phyloP scores from a whole-genome alignment of 2,888 invertebrate genomes.

The Caenorhabditis auriculariae region DNA sequence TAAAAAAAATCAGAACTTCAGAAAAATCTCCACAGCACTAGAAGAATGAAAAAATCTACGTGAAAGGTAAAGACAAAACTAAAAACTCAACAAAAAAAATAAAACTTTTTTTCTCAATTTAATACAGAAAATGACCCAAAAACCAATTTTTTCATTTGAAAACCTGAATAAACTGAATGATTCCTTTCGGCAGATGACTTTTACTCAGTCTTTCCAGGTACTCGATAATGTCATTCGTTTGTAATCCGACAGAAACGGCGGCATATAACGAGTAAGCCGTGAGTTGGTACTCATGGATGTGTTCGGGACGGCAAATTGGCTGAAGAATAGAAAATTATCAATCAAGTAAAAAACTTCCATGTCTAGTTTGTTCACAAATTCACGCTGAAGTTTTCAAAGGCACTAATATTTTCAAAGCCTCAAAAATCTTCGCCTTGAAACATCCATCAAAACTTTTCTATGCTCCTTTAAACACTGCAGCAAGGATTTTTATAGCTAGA shows the following conservation, averaged over 20 bases:
- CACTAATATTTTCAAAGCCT: no score
- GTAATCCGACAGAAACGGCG: slow-evolving; percentile 92
- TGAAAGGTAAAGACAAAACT: background rate
- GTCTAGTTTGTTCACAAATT: background rate
- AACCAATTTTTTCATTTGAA: no score
- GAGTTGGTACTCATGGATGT: slow-evolving; percentile 85
- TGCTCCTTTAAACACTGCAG: background rate
- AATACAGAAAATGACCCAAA: background rate
- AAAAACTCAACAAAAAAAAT: background rate
- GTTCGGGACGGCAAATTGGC: slow-evolving; percentile 97
- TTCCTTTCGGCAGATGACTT: slow-evolving; percentile 89
- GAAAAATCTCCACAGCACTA: no score
- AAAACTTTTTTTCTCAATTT: background rate
- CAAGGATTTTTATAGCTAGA: background rate
- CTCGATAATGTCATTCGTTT: slow-evolving; percentile 94
- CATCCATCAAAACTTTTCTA: background rate
- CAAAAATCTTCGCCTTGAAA: no score
- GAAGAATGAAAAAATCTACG: background rate
- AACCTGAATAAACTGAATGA: slow-evolving; percentile 85
- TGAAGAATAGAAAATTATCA: slow-evolving; percentile 47
- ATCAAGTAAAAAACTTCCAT: background rate
- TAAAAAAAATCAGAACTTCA: no score
- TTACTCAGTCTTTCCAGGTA: slow-evolving; percentile 93
- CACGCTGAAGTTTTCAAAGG: background rate
- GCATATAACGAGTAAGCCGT: slow-evolving; percentile 99